Evolutionary conservation across 2,888 invertebrate species (phyloP).

Genomic region (Camponotus fellah): DNA sequence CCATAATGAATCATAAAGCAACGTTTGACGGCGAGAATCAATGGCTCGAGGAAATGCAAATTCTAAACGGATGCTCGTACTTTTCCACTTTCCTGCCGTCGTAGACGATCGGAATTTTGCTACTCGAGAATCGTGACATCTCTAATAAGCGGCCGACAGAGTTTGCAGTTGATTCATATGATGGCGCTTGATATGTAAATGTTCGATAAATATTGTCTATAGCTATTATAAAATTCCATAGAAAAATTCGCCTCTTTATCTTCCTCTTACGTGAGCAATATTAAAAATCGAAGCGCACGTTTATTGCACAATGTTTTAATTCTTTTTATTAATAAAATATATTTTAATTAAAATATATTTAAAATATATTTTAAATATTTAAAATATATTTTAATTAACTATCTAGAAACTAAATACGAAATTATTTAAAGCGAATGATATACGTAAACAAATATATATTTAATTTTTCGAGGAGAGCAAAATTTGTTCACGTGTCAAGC

Average conservation of each 20-base stretch:
- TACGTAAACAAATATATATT: no score
- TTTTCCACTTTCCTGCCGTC: slow-evolving; percentile 1
- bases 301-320: not conserved
- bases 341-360: not conserved
- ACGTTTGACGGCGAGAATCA: slow-evolving; percentile 23
- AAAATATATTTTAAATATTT: not conserved
- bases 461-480: slow-evolving; percentile 5
- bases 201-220: not conserved
- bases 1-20: slow-evolving; percentile 37
- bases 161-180: slow-evolving; percentile 11
- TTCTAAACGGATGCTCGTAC: not conserved
- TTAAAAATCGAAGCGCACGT: not conserved
- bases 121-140: slow-evolving; percentile 37
- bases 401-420: not conserved
- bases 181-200: slow-evolving; percentile 8
- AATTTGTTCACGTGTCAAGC: not conserved
- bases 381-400: not conserved
- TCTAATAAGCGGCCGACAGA: slow-evolving; percentile 6
- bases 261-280: not conserved
- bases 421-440: not conserved
- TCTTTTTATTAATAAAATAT: not conserved
- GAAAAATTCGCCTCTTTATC: not conserved
- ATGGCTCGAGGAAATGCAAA: slow-evolving; percentile 30
- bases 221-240: not conserved
- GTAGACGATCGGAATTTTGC: not conserved